phyloP scores from a whole-genome alignment of 2,797 vertebrate genomes.

The Muraenolepis orangiensis region DNA sequence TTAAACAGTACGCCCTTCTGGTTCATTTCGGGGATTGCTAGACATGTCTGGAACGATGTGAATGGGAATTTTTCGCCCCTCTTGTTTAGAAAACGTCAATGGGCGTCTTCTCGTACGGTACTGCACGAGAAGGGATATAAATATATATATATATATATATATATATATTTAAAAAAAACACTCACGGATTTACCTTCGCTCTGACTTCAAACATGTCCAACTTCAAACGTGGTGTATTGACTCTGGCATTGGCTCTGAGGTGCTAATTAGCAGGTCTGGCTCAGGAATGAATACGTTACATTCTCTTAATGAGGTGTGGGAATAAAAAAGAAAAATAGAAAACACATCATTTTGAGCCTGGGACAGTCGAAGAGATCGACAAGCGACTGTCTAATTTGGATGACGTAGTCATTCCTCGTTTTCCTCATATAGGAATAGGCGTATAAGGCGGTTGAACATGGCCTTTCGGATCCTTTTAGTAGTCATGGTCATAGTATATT shows the following conservation, averaged over 20 bases:
- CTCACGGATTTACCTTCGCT: neutral
- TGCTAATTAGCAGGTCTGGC: slow-evolving; percentile 53
- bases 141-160: no score
- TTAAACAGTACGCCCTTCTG: neutral
- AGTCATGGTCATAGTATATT: neutral
- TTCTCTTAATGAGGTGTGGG: slow-evolving; percentile 26
- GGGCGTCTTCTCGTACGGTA: no score
- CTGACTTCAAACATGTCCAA: slow-evolving; percentile 37
- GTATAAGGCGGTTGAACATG: neutral
- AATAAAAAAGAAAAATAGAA: slow-evolving; percentile 14
- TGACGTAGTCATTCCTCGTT: neutral
- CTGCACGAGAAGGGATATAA: neutral
- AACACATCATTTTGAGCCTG: neutral
- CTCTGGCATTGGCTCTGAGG: slow-evolving; percentile 39
- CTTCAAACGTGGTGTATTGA: slow-evolving; percentile 11
- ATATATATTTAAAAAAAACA: slow-evolving; percentile 21
- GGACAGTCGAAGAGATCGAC: neutral
- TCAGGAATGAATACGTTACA: slow-evolving; percentile 37
- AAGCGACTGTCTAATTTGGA: neutral
- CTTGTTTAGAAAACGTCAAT: neutral
- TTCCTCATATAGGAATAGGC: neutral
- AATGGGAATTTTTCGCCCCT: neutral
- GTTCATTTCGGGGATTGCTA: neutral
- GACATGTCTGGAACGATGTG: neutral
- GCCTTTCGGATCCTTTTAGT: neutral